Evolutionary conservation across 2,113 vertebrate genomes (phyloP), one percentile per base, ranked within the genome.

Genomic region (Proteles cristata): DNA sequence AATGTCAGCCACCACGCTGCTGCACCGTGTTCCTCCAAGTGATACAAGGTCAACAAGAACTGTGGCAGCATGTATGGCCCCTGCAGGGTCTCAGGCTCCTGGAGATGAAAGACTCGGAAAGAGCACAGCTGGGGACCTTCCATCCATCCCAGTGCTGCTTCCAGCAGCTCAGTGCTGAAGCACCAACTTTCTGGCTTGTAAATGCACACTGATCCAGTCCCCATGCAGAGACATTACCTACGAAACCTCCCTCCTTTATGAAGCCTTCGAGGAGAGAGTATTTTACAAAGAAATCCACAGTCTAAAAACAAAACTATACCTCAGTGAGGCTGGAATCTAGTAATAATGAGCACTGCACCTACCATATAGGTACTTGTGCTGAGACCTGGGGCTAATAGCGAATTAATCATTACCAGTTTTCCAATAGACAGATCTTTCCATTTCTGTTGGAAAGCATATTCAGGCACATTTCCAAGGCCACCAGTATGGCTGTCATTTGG

Each of bases 151-250:
- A 16, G 55, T 48, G 79, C 21, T 31, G 9, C 66, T 74, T 95
- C 66, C 85, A 84, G 87, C 90, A 83, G 88, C 26, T 48, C 14
- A 0, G 6, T 2, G 1, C 33, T 5, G 39, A 92, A 71, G 48
- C 65, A 81, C 74, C 74, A 74, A 43, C 79, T 88, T 84, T 26
- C 0, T 1, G 85, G 69, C 83, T 90, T 94, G 69, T 86, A 90
- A 90, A 93, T 93, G 85, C 87, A 53, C 69, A 76, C 69, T 50
- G 87, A 96, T 93, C 87, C 23, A 76, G 87, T 68, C 33, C 68
- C 83, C 43, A 26, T 23, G 82, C 80, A 92, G 82, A 93, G 71
- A 48, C 77, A 93, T 91, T 90, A 80, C 63, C 92, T 83, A 6
- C 11, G 89, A 84, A 69, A 45, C 15, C 45, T 82, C 66, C 66